A percentile compares a stretch with the other conserved stretches of the same genome.
Conservation (phyloP, 1,140 invertebrate genomes). For the Drosophila nannoptera region DNA sequence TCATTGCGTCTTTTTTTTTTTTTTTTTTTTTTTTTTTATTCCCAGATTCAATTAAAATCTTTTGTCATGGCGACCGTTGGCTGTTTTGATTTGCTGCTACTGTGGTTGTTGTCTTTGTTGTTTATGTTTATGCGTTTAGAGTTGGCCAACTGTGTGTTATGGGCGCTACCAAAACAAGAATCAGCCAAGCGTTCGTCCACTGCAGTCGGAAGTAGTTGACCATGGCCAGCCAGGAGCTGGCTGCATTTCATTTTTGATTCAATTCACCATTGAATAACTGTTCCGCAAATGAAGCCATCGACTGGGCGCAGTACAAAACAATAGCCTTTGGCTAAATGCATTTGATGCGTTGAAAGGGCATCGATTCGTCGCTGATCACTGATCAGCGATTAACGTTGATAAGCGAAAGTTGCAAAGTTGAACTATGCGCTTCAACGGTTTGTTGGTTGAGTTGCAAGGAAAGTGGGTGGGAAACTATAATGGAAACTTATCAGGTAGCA, state of each 20-base stretch:
- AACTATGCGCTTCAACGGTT: slow-evolving; percentile 4
- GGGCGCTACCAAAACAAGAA: slow-evolving; percentile 46
- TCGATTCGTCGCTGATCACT: slow-evolving; percentile 43
- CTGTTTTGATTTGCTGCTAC: slow-evolving; percentile 56
- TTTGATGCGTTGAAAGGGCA: slow-evolving; percentile 53
- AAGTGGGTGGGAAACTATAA: slow-evolving; percentile 31
- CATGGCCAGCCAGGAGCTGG: slow-evolving; percentile 35
- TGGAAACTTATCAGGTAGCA: background rate
- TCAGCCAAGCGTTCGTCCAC: slow-evolving; percentile 52
- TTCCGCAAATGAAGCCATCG: slow-evolving; percentile 46
- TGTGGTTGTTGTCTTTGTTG: background rate
- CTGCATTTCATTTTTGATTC: slow-evolving; percentile 23
- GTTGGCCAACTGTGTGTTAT: slow-evolving; percentile 14
- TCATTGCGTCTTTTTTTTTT: slow-evolving; percentile 65
- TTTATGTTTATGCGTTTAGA: slow-evolving; percentile 30
- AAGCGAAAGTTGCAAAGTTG: slow-evolving; percentile 50
- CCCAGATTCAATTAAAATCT: slow-evolving; percentile 76
- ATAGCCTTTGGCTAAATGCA: slow-evolving; percentile 39
- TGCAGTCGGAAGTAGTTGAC: slow-evolving; percentile 54
- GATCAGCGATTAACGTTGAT: slow-evolving; percentile 29
- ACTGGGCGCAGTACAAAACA: slow-evolving; percentile 19
- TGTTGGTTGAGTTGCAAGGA: slow-evolving; percentile 11
- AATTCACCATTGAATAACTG: slow-evolving; percentile 27
- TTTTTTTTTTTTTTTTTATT: slow-evolving; percentile 3
- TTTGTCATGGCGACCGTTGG: slow-evolving; percentile 58